Base-by-base conservation (phyloP, 2,113 vertebrate genomes). In the Daphoenositta chrysoptera region DNA sequence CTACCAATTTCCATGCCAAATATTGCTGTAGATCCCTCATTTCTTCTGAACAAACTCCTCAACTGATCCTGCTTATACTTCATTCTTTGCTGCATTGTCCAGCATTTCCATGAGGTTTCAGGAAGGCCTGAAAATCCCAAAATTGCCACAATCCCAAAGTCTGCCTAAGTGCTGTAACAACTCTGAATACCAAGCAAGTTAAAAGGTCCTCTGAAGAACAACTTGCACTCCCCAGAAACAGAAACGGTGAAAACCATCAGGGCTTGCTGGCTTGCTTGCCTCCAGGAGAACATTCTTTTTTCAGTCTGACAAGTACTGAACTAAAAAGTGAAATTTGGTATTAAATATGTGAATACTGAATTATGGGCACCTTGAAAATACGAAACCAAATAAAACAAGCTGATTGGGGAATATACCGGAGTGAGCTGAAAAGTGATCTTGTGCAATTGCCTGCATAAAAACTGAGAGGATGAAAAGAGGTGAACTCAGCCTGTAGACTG, bases 201-300 rank as follows among this genome's bases (percentile, higher is more conserved):
- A 61, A 90, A 97, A 91, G 28, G 69, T 70, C 61, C 73, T 89
- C 58, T 76, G 75, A 23, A 94, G 51, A 84, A 79, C 33, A 95
- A 88, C 35, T 53, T 58, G 72, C 30, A 75, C n/a, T 60, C 50
- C 47, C 23, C 37, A 85, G 88, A 71, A 96, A 90, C 69, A 92
- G 27, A 96, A 94, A 89, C 58, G 71, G 31, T 80, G 94, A 68
- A 90, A 87, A 95, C 88, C 83, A 89, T 48, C 91, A 97, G 26
- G 51, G 42, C 18, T 61, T 71, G 47, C 56, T 63, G 78, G 71
- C 45, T 83, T 87, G 70, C 85, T 78, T 93, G 86, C 91, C 73
- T 92, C 37, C 48, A 54, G 72, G 13, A 87, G 65, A 96, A 82
- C 16, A 39, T 20, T 88, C 57, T 89, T 51, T 90, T 90, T 90